These are phyloP conservation scores for Scaptomyza flava DNA, from an alignment of 2,888 invertebrate species.

Conservation along the genomic window DNA sequence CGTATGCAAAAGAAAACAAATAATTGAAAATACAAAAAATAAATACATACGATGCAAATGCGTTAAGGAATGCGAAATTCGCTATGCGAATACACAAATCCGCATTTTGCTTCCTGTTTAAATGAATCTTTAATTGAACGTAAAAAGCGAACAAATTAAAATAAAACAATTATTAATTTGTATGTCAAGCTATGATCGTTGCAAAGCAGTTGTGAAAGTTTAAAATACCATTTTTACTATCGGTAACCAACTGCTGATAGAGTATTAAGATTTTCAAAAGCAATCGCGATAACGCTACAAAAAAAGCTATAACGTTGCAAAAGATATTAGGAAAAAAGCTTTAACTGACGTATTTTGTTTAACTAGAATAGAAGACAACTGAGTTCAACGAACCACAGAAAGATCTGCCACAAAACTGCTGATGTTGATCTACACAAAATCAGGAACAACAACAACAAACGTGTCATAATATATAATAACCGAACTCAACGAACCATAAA, in stretches of 20 bases:
- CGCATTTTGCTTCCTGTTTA: conserved; percentile 1
- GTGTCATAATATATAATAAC: conserved; percentile 64
- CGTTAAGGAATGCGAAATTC: conserved; percentile 10
- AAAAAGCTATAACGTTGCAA: conserved; percentile 13
- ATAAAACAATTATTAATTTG: neutral
- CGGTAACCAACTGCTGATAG: conserved; percentile 14
- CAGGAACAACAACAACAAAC: conserved; percentile 41
- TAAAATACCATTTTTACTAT: conserved; percentile 5
- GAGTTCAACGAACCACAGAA: conserved; percentile 50
- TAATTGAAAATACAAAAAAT: conserved; percentile 54
- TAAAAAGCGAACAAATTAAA: neutral
- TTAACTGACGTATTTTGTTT: conserved; percentile 1
- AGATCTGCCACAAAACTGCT: conserved; percentile 41
- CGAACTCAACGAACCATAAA: conserved; percentile 71
- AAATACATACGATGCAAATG: conserved; percentile 33
- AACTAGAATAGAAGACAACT: conserved; percentile 24
- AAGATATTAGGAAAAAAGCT: neutral
- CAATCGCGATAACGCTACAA: conserved; percentile 19
- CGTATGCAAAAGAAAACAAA: conserved; percentile 50
- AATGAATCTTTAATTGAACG: conserved; percentile 1
- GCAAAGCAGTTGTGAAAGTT: neutral
- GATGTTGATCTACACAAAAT: conserved; percentile 44
- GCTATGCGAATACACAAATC: conserved; percentile 3
- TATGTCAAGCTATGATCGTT: neutral
- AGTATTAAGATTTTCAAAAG: neutral